Percentiles rank a stretch among this genome's conserved stretches.
Evolutionary conservation across 2,113 vertebrate genomes (phyloP).

Genomic region (Poeciliopsis prolifica): DNA sequence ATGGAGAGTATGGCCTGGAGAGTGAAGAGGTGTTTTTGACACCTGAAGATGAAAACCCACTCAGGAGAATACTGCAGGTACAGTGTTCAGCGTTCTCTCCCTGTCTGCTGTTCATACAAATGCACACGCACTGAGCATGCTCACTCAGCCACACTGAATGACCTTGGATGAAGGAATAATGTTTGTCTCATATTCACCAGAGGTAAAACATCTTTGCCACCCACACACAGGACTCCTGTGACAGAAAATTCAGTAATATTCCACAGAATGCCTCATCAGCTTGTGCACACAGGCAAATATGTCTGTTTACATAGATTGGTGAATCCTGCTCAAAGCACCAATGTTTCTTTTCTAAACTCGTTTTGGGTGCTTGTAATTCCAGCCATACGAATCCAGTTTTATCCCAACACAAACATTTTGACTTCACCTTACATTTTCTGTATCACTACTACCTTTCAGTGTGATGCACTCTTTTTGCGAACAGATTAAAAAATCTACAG

Average conservation of each 20-base stretch:
- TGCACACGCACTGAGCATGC: conserved; percentile 25
- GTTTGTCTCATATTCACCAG: conserved; percentile 64
- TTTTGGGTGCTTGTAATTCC: not conserved
- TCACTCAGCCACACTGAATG: conserved; percentile 50
- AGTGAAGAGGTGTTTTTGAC: conserved; percentile 77
- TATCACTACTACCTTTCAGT: conserved; percentile 27
- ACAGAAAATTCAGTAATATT: conserved; percentile 27
- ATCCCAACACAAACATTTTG: conserved; percentile 2
- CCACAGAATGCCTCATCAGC: conserved; percentile 4
- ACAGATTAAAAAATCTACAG: conserved; percentile 42
- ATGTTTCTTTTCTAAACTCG: not conserved
- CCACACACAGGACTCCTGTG: conserved; percentile 29
- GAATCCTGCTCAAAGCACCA: not conserved
- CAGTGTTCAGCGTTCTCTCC: conserved; percentile 22
- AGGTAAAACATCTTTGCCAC: conserved; percentile 51
- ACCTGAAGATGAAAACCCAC: conserved; percentile 82
- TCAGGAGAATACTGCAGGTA: conserved; percentile 84
- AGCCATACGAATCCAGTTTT: not conserved
- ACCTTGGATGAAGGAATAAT: conserved; percentile 70
- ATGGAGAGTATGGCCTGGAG: conserved; percentile 75
- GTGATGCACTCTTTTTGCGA: conserved; percentile 28
- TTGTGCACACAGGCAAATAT: conserved; percentile 20
- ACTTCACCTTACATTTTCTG: conserved; percentile 2
- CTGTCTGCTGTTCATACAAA: conserved; percentile 20
- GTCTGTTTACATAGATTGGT: conserved; percentile 1